A percentile compares a stretch with the other conserved stretches of the same genome.
phyloP scores from a whole-genome alignment of 2,113 vertebrate species.

The Lanius collurio region DNA sequence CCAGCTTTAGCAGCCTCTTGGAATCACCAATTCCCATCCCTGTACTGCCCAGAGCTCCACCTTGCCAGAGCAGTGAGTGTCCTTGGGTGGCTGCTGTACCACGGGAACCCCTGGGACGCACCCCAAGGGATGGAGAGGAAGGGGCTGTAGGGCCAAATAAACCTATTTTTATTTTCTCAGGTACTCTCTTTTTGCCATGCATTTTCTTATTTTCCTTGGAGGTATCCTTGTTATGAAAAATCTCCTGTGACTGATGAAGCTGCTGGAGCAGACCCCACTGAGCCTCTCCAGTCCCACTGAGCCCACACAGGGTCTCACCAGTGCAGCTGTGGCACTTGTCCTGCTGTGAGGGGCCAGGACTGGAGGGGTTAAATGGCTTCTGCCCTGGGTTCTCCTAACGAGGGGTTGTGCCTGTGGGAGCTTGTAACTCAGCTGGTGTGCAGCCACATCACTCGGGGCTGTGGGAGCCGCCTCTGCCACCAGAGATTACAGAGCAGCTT shows the following conservation, averaged over 20 bases:
- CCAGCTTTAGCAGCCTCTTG: neutral
- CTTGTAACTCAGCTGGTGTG: neutral
- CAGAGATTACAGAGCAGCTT: conserved; percentile 23
- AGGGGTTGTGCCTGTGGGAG: neutral
- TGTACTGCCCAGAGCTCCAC: neutral
- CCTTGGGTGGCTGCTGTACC: conserved; percentile 26
- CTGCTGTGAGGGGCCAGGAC: rapidly evolving
- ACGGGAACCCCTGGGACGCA: neutral
- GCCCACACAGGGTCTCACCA: rapidly evolving
- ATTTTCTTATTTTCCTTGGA: neutral
- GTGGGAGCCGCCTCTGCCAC: neutral
- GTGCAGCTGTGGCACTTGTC: rapidly evolving
- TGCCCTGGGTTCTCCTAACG: neutral
- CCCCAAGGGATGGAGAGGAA: rapidly evolving
- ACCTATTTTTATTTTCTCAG: neutral
- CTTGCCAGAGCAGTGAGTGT: neutral
- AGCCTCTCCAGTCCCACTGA: rapidly evolving
- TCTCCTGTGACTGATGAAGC: neutral
- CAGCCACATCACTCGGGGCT: conserved; percentile 36
- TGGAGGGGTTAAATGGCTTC: neutral
- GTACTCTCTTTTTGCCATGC: neutral
- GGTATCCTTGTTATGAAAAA: neutral
- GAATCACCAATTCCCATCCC: neutral
- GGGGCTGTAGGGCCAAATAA: neutral
- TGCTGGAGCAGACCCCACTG: rapidly evolving